Evolutionary conservation across 1,140 invertebrate genomes (phyloP), one percentile per base, ranked within the genome.

Genomic region (Aporrectodea caliginosa): DNA sequence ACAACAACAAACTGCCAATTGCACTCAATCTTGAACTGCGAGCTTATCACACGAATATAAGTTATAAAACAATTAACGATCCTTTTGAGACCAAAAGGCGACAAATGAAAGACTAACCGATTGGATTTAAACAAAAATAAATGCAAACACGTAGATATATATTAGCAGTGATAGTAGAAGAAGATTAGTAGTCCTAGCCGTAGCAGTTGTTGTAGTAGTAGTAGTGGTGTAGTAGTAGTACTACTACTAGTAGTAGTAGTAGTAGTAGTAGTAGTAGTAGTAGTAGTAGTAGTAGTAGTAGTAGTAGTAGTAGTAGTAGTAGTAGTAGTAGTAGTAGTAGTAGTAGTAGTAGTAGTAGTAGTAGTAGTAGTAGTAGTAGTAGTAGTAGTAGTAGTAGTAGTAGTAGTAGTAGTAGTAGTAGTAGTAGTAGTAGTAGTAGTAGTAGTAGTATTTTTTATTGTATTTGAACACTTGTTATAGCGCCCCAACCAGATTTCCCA

Each of bases 361-460:
- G 43, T 58, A 58, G 43, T 58, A 58, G 43, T 58, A 58, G 43
- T 58, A 58, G 43, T 58, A 58, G 43, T 58, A 58, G 43, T 58
- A 58, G 43, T 58, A 58, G 43, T 58, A 58, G 43, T 58, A 58
- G 43, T 58, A 58, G 43, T 58, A 58, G 43, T 58, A 58, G 43
- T 58, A 58, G 43, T 58, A 58, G 43, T 58, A 58, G 43, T 58
- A 58, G 43, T 58, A 58, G 43, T 58, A 58, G 43, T 58, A 58
- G 43, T 58, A 58, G 43, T 58, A 58, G 43, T 58, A 58, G 43
- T 58, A 58, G 43, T 58, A 58, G 43, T 12, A 58, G 43, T 58
- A 58, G 43, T 58, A 58, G 43, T 58, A 58, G 43, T 58, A 58
- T 58, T 58, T 58, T n/a, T n/a, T n/a, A n/a, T n/a, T n/a, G n/a